Conservation (phyloP, 2,113 vertebrate genomes). For the Varanus salvator region DNA sequence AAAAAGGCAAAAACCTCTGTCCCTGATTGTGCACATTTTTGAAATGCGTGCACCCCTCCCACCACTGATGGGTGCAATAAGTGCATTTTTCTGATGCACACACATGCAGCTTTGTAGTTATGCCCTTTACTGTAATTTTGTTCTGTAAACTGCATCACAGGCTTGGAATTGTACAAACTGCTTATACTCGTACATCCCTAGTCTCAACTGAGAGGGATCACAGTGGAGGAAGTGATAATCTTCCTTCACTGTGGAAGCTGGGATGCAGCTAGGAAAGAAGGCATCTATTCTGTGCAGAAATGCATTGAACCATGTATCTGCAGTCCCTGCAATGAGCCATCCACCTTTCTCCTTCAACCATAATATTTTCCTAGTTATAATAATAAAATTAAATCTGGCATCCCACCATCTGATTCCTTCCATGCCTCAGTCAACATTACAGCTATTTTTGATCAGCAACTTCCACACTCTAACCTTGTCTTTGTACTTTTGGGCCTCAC, state of each 20-base stretch:
- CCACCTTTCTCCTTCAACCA: background rate
- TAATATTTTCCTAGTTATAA: background rate
- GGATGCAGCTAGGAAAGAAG: background rate
- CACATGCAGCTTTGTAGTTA: too few relatives aligned
- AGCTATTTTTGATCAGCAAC: background rate
- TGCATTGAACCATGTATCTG: background rate
- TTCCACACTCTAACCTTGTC: background rate
- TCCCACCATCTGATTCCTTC: background rate
- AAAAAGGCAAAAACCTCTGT: too few relatives aligned
- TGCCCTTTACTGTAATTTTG: too few relatives aligned
- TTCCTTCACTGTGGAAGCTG: background rate
- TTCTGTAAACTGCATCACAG: too few relatives aligned
- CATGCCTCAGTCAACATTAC: background rate
- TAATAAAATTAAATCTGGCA: background rate
- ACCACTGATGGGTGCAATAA: too few relatives aligned
- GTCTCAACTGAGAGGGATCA: too few relatives aligned
- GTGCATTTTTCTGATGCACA: too few relatives aligned
- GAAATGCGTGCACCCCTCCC: too few relatives aligned
- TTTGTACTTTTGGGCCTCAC: slow-evolving; percentile 6
- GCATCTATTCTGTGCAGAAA: too few relatives aligned
- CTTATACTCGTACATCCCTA: too few relatives aligned
- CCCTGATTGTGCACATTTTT: too few relatives aligned
- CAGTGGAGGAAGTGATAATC: background rate
- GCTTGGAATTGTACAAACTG: too few relatives aligned
- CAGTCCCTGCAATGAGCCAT: background rate